Evolutionary conservation across 1,140 invertebrate genomes (phyloP).

Genomic region (Neuroterus valhalla): DNA sequence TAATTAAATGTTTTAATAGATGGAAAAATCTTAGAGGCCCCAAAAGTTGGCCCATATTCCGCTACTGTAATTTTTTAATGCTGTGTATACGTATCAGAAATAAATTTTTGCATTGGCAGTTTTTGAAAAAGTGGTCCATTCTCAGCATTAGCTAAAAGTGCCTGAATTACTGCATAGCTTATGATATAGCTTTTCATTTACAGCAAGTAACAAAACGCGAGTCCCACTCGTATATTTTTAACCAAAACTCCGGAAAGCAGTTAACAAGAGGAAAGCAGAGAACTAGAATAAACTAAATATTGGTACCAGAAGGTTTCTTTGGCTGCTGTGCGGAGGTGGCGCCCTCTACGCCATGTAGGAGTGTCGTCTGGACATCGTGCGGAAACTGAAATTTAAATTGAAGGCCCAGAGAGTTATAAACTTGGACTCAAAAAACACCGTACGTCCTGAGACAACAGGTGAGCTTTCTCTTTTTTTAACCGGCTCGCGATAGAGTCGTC

Average conservation of each 20-base stretch:
- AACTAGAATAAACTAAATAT: neutral
- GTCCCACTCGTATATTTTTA: slow-evolving; percentile 51
- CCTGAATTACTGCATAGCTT: too few species aligned
- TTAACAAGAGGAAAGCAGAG: neutral
- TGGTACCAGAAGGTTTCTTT: neutral
- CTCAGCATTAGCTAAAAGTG: too few species aligned
- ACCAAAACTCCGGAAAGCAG: slow-evolving; percentile 35
- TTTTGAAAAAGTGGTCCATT: too few species aligned
- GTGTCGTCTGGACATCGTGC: slow-evolving; percentile 22
- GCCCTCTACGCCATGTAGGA: slow-evolving; percentile 14
- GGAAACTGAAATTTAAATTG: neutral
- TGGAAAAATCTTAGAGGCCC: too few species aligned
- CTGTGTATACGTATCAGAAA: too few species aligned
- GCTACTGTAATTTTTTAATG: too few species aligned
- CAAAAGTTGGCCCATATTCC: too few species aligned
- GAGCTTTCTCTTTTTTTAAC: neutral
- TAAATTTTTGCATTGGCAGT: too few species aligned
- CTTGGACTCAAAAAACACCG: neutral
- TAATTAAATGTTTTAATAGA: too few species aligned
- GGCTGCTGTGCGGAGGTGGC: slow-evolving; percentile 14
- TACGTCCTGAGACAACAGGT: neutral
- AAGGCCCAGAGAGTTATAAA: neutral
- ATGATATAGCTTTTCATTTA: too few species aligned
- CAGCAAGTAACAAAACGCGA: neutral
- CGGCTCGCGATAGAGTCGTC: slow-evolving; percentile 5